Conservation (phyloP, 1,140 invertebrate species). For the Littorina saxatilis region DNA sequence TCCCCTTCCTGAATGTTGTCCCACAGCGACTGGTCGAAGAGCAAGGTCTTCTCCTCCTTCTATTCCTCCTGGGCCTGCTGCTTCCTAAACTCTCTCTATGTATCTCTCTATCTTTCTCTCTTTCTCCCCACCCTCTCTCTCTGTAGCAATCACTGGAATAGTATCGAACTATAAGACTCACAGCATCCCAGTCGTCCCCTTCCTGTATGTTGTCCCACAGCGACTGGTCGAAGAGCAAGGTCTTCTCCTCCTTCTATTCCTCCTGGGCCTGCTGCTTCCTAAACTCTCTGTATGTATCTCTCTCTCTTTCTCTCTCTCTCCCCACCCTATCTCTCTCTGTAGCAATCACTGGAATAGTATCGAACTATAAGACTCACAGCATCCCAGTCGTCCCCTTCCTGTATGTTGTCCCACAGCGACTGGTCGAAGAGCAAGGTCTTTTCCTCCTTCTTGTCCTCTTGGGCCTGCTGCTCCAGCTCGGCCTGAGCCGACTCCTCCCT, state of each 20-base stretch:
- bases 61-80: not conserved
- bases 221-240: slow-evolving; percentile 14
- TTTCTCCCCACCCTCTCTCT: too few species aligned
- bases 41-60: not conserved
- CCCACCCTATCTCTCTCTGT: not conserved
- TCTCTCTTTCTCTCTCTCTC: too few species aligned
- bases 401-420: slow-evolving; percentile 13
- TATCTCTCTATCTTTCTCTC: too few species aligned
- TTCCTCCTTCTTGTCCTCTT: not conserved
- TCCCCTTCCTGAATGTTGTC: slow-evolving; percentile 12
- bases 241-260: not conserved
- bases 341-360: not conserved
- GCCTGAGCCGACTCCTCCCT: not conserved
- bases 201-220: slow-evolving; percentile 19
- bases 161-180: too few species aligned
- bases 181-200: slow-evolving; percentile 25
- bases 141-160: not conserved
- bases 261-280: not conserved
- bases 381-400: slow-evolving; percentile 29
- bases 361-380: slow-evolving; percentile 12
- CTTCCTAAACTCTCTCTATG: too few species aligned
- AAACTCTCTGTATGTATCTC: too few species aligned
- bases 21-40: slow-evolving; percentile 23
- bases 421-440: slow-evolving; percentile 17
- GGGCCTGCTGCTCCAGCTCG: not conserved